Evolutionary conservation across 2,888 invertebrate species (phyloP), one percentile per base, ranked within the genome.

Genomic region (Agrotis segetum): DNA sequence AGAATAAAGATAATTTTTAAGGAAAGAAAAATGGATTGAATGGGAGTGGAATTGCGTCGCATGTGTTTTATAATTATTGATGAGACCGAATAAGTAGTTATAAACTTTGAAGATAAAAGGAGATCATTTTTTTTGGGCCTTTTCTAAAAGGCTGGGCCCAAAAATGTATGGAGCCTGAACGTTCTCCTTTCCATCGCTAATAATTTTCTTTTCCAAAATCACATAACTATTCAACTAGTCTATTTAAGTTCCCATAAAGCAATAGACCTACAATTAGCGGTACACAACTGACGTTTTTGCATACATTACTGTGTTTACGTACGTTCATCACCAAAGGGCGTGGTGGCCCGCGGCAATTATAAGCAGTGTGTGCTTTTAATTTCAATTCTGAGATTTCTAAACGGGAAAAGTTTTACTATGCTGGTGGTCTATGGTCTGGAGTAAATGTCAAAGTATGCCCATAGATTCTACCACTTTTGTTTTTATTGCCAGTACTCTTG

Each of bases 261-360:
- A 24, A 46, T 61, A 47, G 61, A 55, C 34, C 77, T 77, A 79
- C 74, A 84, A 84, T 84, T 84, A 81, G 67, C 71, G 71, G 70
- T 65, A 55, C 67, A 59, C 74, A 81, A 83, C 75, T 77, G 86
- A 87, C 85, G 79, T 88, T 85, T 90, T 87, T 84, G 83, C 87
- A 90, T 89, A 85, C 83, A 87, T 87, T 84, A 85, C 71, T 74
- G 75, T 77, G 74, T 77, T 80, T 81, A 73, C 79, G 71, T 77
- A 77, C 67, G 72, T 72, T 72, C 79, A 81, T 84, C 85, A 81
- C 73, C 46, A 73, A 74, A 76, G 81, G 88, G 87, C 88, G 89
- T 81, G 77, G 73, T 67, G 56, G 89, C 90, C 90, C 74, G 74
- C 76, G 87, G 90, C 89, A 88, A 90, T 88, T 89, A 90, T 82